These are phyloP conservation scores for Sylvietta virens DNA, from an alignment of 2,113 vertebrate genomes.

Conservation along the genomic window DNA sequence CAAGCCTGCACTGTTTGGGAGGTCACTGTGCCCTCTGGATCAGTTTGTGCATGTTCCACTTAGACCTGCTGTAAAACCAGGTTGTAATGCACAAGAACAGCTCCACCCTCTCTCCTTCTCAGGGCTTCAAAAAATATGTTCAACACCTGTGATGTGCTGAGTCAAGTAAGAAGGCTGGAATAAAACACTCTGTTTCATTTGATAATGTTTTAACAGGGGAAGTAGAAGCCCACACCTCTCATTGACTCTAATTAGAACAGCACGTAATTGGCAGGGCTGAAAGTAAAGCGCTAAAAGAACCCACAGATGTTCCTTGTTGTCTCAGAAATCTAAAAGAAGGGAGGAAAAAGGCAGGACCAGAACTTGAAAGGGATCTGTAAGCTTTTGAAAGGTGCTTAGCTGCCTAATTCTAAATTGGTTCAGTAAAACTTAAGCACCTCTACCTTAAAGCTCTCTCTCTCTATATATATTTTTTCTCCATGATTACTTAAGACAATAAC, in stretches of 20 bases:
- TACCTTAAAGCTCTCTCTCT: neutral
- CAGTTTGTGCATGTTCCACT: neutral
- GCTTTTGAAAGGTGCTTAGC: neutral
- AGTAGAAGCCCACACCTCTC: neutral
- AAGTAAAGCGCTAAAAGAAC: neutral
- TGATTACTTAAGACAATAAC: neutral
- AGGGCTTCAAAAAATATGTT: neutral
- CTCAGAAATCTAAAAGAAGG: neutral
- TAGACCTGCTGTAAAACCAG: neutral
- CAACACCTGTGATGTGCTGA: neutral
- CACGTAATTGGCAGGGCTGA: neutral
- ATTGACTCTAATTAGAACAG: slow-evolving; percentile 12
- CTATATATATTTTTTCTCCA: neutral
- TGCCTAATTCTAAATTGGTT: neutral
- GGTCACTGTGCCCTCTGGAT: neutral
- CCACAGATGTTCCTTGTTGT: neutral
- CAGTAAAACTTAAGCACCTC: neutral
- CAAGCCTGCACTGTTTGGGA: neutral
- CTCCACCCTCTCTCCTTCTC: neutral
- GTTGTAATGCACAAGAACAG: neutral
- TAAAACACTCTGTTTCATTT: neutral
- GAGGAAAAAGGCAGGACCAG: neutral
- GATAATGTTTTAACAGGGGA: neutral
- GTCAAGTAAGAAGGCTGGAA: neutral
- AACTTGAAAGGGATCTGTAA: neutral